Evolutionary conservation across 2,113 vertebrate genomes (phyloP).

Genomic region (Galemys pyrenaicus): DNA sequence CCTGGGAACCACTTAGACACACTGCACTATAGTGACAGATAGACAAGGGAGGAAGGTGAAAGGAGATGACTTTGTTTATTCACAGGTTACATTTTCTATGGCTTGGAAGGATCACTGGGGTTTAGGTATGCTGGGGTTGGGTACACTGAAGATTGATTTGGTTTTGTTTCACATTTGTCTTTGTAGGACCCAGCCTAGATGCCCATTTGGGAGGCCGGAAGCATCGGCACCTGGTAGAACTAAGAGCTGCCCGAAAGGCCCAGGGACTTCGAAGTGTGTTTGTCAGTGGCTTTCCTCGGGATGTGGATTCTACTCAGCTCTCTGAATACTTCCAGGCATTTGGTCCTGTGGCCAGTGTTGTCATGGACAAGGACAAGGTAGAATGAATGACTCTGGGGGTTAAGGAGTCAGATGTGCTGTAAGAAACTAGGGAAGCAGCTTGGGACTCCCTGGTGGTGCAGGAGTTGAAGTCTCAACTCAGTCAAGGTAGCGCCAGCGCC

Average conservation of each 20-base stretch:
- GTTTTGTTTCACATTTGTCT: conserved; percentile 28
- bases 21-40: background rate
- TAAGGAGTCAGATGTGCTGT: background rate
- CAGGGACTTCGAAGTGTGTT: conserved; percentile 93
- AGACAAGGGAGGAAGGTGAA: background rate
- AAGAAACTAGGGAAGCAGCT: background rate
- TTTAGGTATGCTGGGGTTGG: background rate
- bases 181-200: conserved; percentile 87
- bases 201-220: conserved; percentile 92
- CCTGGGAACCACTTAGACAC: background rate
- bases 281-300: conserved; percentile 91
- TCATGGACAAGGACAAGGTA: conserved; percentile 96
- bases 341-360: conserved; percentile 88
- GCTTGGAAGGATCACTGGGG: background rate
- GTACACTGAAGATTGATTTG: background rate
- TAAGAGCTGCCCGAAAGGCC: conserved; percentile 85
- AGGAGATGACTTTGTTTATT: conserved; percentile 25
- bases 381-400: background rate
- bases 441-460: too few species aligned
- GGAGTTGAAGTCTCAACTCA: too few species aligned
- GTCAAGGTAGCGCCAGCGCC: too few species aligned
- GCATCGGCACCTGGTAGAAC: conserved; percentile 86
- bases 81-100: background rate
- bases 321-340: conserved; percentile 89
- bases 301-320: conserved; percentile 86